These are phyloP conservation scores for Arctopsyche grandis DNA, from an alignment of 1,140 invertebrate genomes.

Conservation along the genomic window DNA sequence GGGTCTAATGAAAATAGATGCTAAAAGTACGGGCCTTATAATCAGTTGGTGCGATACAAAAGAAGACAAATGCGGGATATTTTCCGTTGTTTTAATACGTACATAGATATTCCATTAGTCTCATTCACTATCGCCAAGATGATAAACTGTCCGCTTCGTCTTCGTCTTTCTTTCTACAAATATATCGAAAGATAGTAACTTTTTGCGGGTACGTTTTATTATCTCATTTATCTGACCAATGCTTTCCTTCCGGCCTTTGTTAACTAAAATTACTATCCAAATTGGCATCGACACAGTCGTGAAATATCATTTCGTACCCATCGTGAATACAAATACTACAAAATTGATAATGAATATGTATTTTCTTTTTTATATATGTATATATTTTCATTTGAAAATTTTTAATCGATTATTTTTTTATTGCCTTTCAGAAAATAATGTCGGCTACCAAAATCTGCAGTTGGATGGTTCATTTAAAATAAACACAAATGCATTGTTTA, in stretches of 20 bases:
- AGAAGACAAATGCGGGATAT: neutral
- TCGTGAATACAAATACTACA: neutral
- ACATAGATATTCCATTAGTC: constrained; percentile 34
- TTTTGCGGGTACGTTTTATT: constrained; percentile 35
- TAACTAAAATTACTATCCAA: constrained; percentile 24
- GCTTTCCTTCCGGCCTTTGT: neutral
- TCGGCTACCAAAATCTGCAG: too few species aligned
- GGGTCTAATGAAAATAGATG: too few species aligned
- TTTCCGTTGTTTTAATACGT: neutral
- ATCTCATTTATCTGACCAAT: constrained; percentile 32
- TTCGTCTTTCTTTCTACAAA: constrained; percentile 1
- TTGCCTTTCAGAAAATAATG: too few species aligned
- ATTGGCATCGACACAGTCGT: neutral
- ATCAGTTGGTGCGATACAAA: too few species aligned
- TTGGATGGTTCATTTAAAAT: too few species aligned
- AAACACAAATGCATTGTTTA: too few species aligned
- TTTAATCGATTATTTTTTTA: too few species aligned
- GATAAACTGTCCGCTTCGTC: constrained; percentile 34
- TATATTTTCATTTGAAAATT: neutral
- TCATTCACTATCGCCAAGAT: neutral
- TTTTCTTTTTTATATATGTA: too few species aligned
- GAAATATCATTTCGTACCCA: neutral
- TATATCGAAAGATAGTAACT: constrained; percentile 12
- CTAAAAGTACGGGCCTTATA: too few species aligned
- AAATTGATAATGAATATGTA: too few species aligned